phyloP scores from a whole-genome alignment of 2,113 vertebrate genomes.

The Nymphicus hollandicus region DNA sequence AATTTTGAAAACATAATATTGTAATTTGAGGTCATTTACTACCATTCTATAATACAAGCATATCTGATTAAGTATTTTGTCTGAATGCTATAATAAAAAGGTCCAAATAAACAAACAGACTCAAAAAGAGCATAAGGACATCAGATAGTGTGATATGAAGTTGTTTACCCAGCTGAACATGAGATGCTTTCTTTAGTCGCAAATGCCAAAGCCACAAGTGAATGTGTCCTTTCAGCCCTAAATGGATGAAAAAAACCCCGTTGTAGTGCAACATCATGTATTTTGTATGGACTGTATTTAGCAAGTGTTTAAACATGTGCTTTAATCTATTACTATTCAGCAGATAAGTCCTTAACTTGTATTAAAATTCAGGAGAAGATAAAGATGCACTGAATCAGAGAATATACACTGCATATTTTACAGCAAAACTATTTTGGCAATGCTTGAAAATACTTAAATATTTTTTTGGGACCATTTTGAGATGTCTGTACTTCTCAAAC shows the following conservation, averaged over 20 bases:
- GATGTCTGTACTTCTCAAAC: neutral
- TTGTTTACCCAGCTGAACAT: neutral
- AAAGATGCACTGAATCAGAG: neutral
- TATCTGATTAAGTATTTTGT: neutral
- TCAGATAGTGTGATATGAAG: neutral
- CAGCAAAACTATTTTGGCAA: neutral
- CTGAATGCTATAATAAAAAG: neutral
- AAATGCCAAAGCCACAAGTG: neutral
- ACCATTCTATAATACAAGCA: neutral
- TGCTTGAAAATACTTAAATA: neutral
- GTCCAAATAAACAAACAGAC: neutral
- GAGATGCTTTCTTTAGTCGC: neutral
- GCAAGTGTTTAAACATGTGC: neutral
- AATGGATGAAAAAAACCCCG: neutral
- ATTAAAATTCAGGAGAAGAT: neutral
- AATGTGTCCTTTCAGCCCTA: neutral
- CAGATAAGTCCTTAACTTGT: neutral
- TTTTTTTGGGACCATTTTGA: neutral
- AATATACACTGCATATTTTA: neutral
- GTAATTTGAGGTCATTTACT: constrained; percentile 2
- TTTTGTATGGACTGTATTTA: neutral
- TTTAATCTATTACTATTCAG: constrained; percentile 22
- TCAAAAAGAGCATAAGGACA: neutral
- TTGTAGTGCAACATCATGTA: neutral
- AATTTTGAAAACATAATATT: neutral